Base-by-base conservation (phyloP, 2,797 vertebrate species). In the Pempheris klunzingeri region DNA sequence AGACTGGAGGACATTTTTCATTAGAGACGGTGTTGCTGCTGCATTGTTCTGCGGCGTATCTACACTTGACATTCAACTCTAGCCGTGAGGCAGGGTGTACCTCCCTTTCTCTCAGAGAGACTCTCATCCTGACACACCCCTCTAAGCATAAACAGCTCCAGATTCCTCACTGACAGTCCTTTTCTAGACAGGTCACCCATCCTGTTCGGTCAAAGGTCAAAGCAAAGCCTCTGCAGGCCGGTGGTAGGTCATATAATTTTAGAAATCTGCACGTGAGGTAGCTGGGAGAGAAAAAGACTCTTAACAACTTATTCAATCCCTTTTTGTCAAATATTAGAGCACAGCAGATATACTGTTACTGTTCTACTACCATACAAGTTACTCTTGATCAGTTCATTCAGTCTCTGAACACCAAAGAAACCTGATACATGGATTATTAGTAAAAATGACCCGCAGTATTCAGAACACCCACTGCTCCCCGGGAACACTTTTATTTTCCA, bases 111-210 rank as follows among this genome's bases (percentile, higher is more conserved):
- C 63, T 78, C 61, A 82, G 79, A 85, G 74, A 87, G 80, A 66
- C 82, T 65, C 90, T 91, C 83, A 90, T 92, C 91, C 90, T 85
- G 90, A 91, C 91, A 91, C 93, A 89, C 91, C 88, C 87, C 70
- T 81, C 54, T 63, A 81, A 92, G 79, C 77, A 88, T 91, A 91
- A 93, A 92, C 88, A 92, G 74, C n/a, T 58, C 24, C 50, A 88
- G 89, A 91, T 88, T 87, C 88, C 86, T 68, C 82, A 66, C 81
- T 59, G 77, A 90, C 87, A 71, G 80, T 64, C 67, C 69, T 64
- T 71, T 72, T 78, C 68, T 44, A 73, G 58, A 80, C 74, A 88
- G 79, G 78, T 85, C 88, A 84, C 83, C 87, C 84, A 88, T 92
- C 85, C 88, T 78, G 70, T 88, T 86, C 64, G 68, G 80, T 49